Base-by-base conservation (phyloP, 2,113 vertebrate genomes). In the Xiphorhynchus elegans region DNA sequence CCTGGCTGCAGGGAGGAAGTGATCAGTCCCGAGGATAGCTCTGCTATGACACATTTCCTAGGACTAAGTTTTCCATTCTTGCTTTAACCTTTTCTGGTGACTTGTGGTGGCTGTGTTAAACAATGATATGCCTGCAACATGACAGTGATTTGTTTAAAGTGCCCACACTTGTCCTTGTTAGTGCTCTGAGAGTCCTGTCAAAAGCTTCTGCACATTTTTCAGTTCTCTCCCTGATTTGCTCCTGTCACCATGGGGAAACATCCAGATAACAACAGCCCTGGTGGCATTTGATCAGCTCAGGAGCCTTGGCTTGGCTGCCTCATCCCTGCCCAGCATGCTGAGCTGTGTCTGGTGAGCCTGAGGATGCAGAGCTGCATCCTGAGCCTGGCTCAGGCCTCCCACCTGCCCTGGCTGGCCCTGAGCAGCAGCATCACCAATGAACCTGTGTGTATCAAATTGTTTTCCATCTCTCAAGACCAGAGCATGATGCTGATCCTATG, bases 81-180 rank as follows among this genome's bases (percentile, higher is more conserved):
- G 87, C 84, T 93, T 92, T 97, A 95, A 95, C 97, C 96, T 97
- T 95, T 97, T 60, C 94, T 86, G 68, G 93, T 93, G 95, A 94
- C 95, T 96, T 64, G 93, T 72, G 94, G 93, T 93, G 84, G 64
- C 91, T 76, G 69, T 94, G 91, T 96, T 97, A 93, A 96, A 92
- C 93, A 81, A 70, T 91, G 87, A 95, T 96, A 87, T 77, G 94
- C 91, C 84, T 59, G 87, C 91, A 90, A 92, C 87, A 94, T 95
- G 95, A 96, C 97, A 97, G 95, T 96, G 96, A 97, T 97, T 97
- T 97, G 96, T 97, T 97, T 95, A 90, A 95, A 94, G 87, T 94
- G 87, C 84, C 94, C 96, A 95, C 87, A 81, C 91, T 94, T 95
- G 87, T 95, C 96, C 95, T 94, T 94, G 93, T 95, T 95, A 96